These are phyloP conservation scores for Nephila pilipes DNA, from an alignment of 1,140 invertebrate species.

Conservation along the genomic window DNA sequence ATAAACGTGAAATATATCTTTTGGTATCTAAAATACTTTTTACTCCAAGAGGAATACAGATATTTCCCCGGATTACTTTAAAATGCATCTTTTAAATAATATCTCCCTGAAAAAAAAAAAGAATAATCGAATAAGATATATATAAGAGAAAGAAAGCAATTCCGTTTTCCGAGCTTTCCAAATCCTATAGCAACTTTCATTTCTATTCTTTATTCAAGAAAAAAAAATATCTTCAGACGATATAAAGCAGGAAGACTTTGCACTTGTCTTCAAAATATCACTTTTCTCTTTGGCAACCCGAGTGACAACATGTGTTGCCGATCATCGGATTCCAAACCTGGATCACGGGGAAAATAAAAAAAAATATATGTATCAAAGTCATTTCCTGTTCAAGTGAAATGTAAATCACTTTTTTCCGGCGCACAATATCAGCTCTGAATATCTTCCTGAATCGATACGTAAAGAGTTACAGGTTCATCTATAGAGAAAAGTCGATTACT, in stretches of 20 bases:
- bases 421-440: neutral
- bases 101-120: too few relatives aligned
- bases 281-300: neutral
- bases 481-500: neutral
- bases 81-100: neutral
- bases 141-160: neutral
- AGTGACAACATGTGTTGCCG: neutral
- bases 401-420: neutral
- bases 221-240: neutral
- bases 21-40: too few relatives aligned
- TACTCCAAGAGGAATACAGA: too few relatives aligned
- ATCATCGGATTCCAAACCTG: neutral
- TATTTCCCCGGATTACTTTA: neutral
- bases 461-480: neutral
- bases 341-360: neutral
- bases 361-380: neutral
- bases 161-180: neutral
- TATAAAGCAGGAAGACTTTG: neutral
- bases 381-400: conserved; percentile 12
- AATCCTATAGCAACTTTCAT: neutral
- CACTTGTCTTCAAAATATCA: neutral
- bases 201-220: neutral
- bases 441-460: neutral
- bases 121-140: conserved; percentile 15
- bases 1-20: too few relatives aligned